phyloP scores from a whole-genome alignment of 1,140 invertebrate species.

The Frieseomelitta varia region DNA sequence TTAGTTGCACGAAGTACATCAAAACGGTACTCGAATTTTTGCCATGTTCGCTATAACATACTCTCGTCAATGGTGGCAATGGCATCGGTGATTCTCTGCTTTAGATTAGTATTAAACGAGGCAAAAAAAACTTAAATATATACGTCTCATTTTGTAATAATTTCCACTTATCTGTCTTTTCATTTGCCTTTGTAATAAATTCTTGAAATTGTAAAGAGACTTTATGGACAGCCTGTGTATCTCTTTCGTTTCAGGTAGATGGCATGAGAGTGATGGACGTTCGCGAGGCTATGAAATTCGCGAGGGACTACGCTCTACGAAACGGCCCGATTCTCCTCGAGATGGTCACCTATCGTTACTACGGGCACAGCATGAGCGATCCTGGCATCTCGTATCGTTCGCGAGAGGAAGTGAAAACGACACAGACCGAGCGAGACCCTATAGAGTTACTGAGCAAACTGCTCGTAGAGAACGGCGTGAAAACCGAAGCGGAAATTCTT shows the following conservation, averaged over 20 bases:
- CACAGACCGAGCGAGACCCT: constrained; percentile 88
- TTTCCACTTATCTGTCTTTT: no score
- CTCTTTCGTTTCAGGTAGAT: constrained; percentile 83
- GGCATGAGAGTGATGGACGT: constrained; percentile 91
- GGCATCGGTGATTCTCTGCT: no score
- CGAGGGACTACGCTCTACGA: constrained; percentile 83
- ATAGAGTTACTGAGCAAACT: constrained; percentile 85
- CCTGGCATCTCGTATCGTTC: constrained; percentile 83
- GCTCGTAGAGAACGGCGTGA: constrained; percentile 44
- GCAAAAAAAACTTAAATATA: no score
- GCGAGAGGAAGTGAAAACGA: constrained; percentile 88
- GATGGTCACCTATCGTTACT: constrained; percentile 84
- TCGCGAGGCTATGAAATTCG: constrained; percentile 85
- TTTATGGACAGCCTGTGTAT: no score
- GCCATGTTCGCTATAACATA: no score
- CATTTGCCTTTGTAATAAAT: no score
- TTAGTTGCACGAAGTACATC: no score
- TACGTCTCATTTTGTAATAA: no score
- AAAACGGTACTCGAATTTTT: no score
- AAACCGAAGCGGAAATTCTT: constrained; percentile 48
- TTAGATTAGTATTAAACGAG: no score
- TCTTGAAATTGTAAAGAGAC: no score
- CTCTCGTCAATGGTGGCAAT: no score
- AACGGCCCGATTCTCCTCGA: constrained; percentile 90
- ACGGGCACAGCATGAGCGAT: constrained; percentile 85